Evolutionary conservation across 2,113 vertebrate species (phyloP), one percentile per base, ranked within the genome.

Genomic region (Oryzias celebensis): DNA sequence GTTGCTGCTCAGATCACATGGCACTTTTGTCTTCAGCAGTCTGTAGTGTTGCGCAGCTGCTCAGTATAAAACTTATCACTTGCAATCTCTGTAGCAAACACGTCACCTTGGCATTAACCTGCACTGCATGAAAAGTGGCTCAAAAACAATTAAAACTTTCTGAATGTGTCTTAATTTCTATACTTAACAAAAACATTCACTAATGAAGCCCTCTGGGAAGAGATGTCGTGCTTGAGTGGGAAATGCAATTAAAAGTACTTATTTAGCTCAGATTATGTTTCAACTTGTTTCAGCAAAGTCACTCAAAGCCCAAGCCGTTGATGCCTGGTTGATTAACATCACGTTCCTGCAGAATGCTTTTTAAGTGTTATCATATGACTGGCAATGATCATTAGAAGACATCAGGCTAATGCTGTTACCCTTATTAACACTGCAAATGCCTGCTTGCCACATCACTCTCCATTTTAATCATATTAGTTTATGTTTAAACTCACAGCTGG

Each of bases 201-300:
- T 42, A 52, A 52, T 58, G 36, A n/a, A 51, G 57, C 23, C 42
- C 24, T 62, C 18, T 24, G 53, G 44, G 63, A 71, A 64, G 58
- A 58, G 17, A 71, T 62, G 26, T 26, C 14, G 17, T 10, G 18
- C 46, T 53, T 46, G 17, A 68, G 45, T 58, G 51, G 48, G 42
- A 62, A 63, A 71, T 58, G 36, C 7, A 59, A 79, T 77, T 73
- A 69, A 48, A 41, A 61, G 16, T 22, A 48, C 17, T 24, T 69
- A 47, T 79, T 74, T 36, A 63, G 26, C 22, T 1, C 2, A 23
- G 28, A 50, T 68, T 59, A 67, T 5, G 20, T 58, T 22, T 10
- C 47, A 48, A 14, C 60, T 54, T 70, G 49, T 67, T 70, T 52
- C 42, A 43, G 54, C 44, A 58, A 64, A 48, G 45, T 31, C 4